Base-by-base conservation (phyloP, 30 jellyfish, hydroid and myxozoan species). In the Pseudorhiza aurosa region DNA sequence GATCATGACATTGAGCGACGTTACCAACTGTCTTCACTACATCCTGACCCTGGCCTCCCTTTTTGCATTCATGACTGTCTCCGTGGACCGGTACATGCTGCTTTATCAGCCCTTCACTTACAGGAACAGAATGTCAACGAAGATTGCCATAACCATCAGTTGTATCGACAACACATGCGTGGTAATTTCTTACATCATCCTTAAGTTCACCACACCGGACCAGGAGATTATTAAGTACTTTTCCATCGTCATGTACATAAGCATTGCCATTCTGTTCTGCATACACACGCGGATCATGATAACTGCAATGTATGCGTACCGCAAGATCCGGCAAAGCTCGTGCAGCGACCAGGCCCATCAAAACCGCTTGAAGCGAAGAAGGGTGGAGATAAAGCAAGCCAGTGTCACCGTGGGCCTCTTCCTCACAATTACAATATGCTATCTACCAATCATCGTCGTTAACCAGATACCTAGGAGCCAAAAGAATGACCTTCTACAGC, bases 361-460 rank as follows among this genome's bases (percentile, higher is more conserved):
- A 36, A 62, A 32, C 44, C 89, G 77, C 28, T 29, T 70, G 14
- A 29, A 76, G 31, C 62, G 89, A 26, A 42, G 82, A 30, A 74
- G 79, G 51, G 89, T 77, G 18, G 89, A 77, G 72, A 49, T 77
- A 37, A 77, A 77, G 68, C 89, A 77, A 63, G 82, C 89, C n/a
- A 55, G 89, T 64, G 82, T 77, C 10, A 77, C 89, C 11, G 56
- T 62, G 30, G 89, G 75, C 14, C 65, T 77, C 11, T 77, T 77
- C 58, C 74, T 77, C 50, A 62, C 89, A 9, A 63, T 77, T 29
- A 46, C 51, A n/a, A 55, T 77, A 43, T 77, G 89, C 65, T 77
- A 58, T 74, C 50, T 63, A 74, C 89, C 89, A 21, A 17, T 77
- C 21, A 60, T 77, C 67, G 43, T 77, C 33, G 81, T 77, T 31